Conservation (phyloP, 2,113 vertebrate genomes). For the Melanocharis versteri region DNA sequence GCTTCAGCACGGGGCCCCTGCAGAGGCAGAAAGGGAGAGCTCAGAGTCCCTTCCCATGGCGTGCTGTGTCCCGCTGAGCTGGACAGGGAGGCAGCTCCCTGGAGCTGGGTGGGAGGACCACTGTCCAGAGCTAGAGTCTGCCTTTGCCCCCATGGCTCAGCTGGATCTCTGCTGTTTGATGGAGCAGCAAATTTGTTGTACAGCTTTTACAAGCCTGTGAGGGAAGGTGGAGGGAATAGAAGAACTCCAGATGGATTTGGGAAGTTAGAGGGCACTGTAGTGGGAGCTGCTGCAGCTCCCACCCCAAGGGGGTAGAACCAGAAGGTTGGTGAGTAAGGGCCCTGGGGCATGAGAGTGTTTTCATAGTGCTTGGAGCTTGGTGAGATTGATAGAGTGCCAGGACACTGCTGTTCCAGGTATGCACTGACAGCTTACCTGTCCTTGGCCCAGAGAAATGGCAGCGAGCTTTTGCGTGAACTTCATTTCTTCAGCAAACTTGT, state of each 20-base stretch:
- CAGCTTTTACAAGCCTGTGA: neutral
- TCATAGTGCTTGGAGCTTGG: neutral
- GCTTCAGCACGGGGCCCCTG: conserved; percentile 86
- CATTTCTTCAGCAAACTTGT: conserved; percentile 91
- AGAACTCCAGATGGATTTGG: neutral
- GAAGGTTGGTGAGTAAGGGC: neutral
- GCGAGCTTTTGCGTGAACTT: conserved; percentile 86
- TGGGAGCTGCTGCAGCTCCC: neutral
- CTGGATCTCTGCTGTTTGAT: neutral
- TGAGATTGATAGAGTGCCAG: neutral
- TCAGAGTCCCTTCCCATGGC: neutral
- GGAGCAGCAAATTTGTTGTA: neutral
- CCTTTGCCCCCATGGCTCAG: neutral
- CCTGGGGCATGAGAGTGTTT: neutral
- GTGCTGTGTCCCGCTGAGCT: neutral
- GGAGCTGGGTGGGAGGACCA: neutral
- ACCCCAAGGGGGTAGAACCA: neutral
- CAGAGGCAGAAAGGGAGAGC: neutral
- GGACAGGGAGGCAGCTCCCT: neutral
- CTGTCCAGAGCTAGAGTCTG: neutral
- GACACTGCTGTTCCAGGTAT: neutral
- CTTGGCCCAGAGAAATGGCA: conserved; percentile 89
- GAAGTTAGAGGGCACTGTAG: neutral
- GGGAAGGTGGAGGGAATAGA: neutral
- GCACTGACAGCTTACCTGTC: conserved; percentile 76